Evolutionary conservation across 1,140 invertebrate species (phyloP).

Genomic region (Microplitis mediator): DNA sequence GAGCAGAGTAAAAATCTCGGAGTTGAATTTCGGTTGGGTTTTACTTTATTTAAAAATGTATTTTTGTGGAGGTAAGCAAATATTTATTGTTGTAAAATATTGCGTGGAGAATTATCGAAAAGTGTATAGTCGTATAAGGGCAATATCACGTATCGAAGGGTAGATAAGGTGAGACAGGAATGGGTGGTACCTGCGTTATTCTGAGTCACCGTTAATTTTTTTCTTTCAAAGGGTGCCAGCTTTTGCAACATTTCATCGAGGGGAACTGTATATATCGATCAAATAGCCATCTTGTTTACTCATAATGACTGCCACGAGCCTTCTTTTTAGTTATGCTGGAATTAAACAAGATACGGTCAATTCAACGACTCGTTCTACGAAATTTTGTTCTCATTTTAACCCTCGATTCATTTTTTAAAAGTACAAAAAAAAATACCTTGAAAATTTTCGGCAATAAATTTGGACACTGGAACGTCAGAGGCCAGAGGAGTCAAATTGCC

Average conservation of each 20-base stretch:
- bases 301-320: conserved; percentile 36
- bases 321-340: not conserved
- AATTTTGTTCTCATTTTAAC: no score
- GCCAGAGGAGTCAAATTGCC: no score
- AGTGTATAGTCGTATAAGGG: not conserved
- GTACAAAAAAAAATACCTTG: no score
- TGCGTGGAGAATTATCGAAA: conserved; percentile 1
- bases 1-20: no score
- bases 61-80: no score
- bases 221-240: conserved; percentile 18
- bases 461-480: no score
- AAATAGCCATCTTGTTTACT: conserved; percentile 49
- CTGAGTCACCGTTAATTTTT: conserved; percentile 43
- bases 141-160: conserved; percentile 22
- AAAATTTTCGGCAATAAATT: no score
- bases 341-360: not conserved
- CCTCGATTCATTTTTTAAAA: no score
- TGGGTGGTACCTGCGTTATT: conserved; percentile 31
- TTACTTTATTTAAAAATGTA: no score
- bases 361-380: not conserved
- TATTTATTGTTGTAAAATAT: no score
- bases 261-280: conserved; percentile 39
- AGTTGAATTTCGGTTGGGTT: no score
- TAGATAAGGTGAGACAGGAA: conserved; percentile 42
- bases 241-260: conserved; percentile 37